phyloP scores from a whole-genome alignment of 1,140 invertebrate species.

The Dendrolimus kikuchii region DNA sequence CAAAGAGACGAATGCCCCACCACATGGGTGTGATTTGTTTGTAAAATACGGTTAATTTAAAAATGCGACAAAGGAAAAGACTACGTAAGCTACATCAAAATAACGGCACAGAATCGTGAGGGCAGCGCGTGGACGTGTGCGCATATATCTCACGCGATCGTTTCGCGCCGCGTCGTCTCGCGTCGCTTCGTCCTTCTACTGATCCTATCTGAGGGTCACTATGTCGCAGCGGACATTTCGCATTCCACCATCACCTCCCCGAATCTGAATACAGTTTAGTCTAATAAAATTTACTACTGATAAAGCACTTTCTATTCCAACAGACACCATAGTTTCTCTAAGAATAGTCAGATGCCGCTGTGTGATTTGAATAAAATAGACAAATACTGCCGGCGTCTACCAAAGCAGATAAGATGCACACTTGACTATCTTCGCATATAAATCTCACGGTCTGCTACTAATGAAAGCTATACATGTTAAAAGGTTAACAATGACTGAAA shows the following conservation, averaged over 20 bases:
- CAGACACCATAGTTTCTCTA: constrained; percentile 6
- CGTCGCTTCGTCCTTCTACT: constrained; percentile 30
- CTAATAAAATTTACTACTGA: constrained; percentile 15
- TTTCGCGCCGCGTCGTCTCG: constrained; percentile 9
- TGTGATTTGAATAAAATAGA: constrained; percentile 3
- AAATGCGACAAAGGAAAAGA: constrained; percentile 8
- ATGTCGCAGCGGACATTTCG: constrained; percentile 40
- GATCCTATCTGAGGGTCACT: constrained; percentile 49
- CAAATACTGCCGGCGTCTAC: too few relatives aligned
- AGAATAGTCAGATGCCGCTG: constrained; percentile 12
- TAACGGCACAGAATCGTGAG: constrained; percentile 40
- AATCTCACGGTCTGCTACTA: too few relatives aligned
- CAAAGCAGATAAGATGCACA: too few relatives aligned
- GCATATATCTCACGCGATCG: constrained; percentile 52
- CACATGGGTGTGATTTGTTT: too few relatives aligned
- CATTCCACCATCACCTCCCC: constrained; percentile 25
- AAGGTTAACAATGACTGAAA: too few relatives aligned
- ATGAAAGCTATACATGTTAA: too few relatives aligned
- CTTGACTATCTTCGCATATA: too few relatives aligned
- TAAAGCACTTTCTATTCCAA: constrained; percentile 16
- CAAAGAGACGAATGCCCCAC: too few relatives aligned
- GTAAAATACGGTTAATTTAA: too few relatives aligned
- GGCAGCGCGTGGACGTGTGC: constrained; percentile 38
- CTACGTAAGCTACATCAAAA: constrained; percentile 45
- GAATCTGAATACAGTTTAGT: constrained; percentile 24